Evolutionary conservation across 2,888 invertebrate species (phyloP), one percentile per base, ranked within the genome.

Genomic region (Drosophila mimetica): DNA sequence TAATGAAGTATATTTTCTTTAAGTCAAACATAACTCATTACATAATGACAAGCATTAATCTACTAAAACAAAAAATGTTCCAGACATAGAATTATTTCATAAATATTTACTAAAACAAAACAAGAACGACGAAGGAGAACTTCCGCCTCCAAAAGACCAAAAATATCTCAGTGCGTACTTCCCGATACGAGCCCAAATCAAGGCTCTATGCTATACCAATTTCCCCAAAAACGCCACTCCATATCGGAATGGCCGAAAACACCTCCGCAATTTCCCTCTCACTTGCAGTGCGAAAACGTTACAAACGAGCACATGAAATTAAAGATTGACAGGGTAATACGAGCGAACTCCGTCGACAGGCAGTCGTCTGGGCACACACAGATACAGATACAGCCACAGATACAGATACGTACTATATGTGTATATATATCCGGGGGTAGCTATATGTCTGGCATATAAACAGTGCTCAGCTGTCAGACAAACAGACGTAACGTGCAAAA

Each of bases 381-480:
- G 42, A 32, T 59, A 53, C 20, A 30, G 30, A 30, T 30, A 13
- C 30, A 11, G 30, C 18, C 16, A 8, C 37, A 6, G 7, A 36
- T 32, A 39, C 20, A 41, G n/a, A 34, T 14, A 39, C 39, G 39
- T 22, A n/a, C n/a, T n/a, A n/a, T n/a, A n/a, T n/a, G n/a, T n/a
- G n/a, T 28, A 58, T 30, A 32, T 42, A 36, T 30, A 22, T 13
- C 30, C 34, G 13, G 30, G 14, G 5, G 55, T 11, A 25, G 32
- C 36, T 70, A 53, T 64, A 46, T 71, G 55, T 71, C 70, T 71
- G 71, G 57, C 79, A 72, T 72, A 78, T 71, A 69, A 77, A 74
- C 74, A 77, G 66, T 64, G 64, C 71, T 79, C 74, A 70, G 77
- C 69, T 77, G 74, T 77, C 80, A 59, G 71, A 50, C 61, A 66